Conservation (phyloP, 2,113 vertebrate species). For the Jaculus jaculus region DNA sequence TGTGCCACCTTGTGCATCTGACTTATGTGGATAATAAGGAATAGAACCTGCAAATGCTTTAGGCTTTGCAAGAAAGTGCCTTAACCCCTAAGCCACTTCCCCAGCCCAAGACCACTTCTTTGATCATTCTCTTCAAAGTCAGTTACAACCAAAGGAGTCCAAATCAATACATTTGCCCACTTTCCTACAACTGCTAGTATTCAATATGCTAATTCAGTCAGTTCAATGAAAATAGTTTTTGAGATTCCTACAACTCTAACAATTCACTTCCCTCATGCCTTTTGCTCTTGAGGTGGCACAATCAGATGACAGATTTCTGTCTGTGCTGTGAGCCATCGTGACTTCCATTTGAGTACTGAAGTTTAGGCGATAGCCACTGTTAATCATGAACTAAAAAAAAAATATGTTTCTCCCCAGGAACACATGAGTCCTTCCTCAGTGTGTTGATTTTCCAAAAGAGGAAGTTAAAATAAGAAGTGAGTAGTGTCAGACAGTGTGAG, state of each 20-base stretch:
- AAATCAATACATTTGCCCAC: background rate
- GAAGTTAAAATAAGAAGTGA: background rate
- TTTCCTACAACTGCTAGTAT: background rate
- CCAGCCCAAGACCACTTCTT: background rate
- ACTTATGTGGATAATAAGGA: no score
- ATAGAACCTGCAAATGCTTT: no score
- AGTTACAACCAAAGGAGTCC: background rate
- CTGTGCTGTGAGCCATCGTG: background rate
- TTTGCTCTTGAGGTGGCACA: background rate
- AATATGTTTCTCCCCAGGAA: background rate
- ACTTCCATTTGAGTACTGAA: background rate
- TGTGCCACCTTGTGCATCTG: no score
- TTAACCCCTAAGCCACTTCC: no score
- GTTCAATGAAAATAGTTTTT: background rate
- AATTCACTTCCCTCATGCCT: background rate
- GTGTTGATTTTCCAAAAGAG: background rate
- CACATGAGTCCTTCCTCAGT: background rate
- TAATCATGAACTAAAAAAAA: conserved; percentile 26
- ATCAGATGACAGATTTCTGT: background rate
- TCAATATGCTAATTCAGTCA: background rate
- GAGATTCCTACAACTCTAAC: background rate
- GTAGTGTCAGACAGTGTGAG: no score
- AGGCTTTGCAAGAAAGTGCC: no score
- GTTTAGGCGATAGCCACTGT: background rate
- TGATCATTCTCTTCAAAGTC: background rate